phyloP scores from a whole-genome alignment of 2,888 invertebrate species.

The Ophion ventricosus region DNA sequence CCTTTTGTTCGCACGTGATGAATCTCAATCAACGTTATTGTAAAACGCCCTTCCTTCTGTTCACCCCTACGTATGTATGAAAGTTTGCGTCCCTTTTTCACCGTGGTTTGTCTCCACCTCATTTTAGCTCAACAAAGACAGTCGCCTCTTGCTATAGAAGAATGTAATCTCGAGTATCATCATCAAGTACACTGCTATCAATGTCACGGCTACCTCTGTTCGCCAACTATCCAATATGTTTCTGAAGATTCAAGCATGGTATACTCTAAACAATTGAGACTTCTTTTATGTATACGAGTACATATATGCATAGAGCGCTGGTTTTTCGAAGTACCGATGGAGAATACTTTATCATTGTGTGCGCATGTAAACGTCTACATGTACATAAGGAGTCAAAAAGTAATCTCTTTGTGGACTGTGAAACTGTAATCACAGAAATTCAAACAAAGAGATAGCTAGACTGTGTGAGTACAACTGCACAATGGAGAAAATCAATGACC shows the following conservation, averaged over 20 bases:
- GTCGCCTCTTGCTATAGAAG: conserved; percentile 33
- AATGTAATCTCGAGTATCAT: conserved; percentile 57
- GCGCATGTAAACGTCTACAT: too few species aligned
- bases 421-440: background rate
- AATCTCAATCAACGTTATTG: conserved; percentile 6
- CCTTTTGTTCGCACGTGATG: conserved; percentile 29
- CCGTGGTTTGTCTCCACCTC: conserved; percentile 1
- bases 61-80: conserved; percentile 3
- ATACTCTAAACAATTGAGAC: conserved; percentile 2
- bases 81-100: conserved; percentile 35
- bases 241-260: conserved; percentile 29
- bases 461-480: background rate
- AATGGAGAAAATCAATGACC: conserved; percentile 27
- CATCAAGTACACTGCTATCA: conserved; percentile 38
- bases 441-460: background rate
- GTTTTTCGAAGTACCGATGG: background rate
- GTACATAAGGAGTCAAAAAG: background rate
- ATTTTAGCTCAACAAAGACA: conserved; percentile 37
- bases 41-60: conserved; percentile 47
- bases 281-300: background rate
- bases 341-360: background rate
- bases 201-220: conserved; percentile 1
- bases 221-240: conserved; percentile 40
- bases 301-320: background rate
- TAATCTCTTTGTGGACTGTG: background rate